phyloP scores from a whole-genome alignment of 2,888 invertebrate genomes.

The Eumerus sabulonum region DNA sequence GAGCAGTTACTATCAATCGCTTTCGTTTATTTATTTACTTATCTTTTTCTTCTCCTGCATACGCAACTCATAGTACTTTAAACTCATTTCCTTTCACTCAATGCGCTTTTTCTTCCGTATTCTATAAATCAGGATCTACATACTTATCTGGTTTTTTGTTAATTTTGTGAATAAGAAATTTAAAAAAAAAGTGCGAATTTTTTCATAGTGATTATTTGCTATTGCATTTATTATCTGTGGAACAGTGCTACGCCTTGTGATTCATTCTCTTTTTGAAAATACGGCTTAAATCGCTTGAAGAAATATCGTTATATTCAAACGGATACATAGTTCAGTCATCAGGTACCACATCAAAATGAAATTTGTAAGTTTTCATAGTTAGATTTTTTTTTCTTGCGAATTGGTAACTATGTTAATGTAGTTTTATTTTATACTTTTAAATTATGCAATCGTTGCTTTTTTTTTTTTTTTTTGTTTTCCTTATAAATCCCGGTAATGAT shows the following conservation, averaged over 20 bases:
- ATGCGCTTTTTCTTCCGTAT: not conserved
- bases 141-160: not conserved
- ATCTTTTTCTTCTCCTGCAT: constrained; percentile 5
- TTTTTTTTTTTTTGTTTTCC: too few relatives aligned
- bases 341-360: constrained; percentile 19
- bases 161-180: constrained; percentile 1
- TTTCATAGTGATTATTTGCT: constrained; percentile 29
- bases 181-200: constrained; percentile 11
- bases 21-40: constrained; percentile 1
- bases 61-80: constrained; percentile 3
- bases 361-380: constrained; percentile 12
- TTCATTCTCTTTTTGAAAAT: constrained; percentile 3
- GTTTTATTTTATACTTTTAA: too few relatives aligned
- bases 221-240: constrained; percentile 18
- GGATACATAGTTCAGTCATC: constrained; percentile 21
- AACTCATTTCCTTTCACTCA: not conserved
- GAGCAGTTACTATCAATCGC: constrained; percentile 26
- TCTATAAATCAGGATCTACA: not conserved
- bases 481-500: too few relatives aligned
- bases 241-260: constrained; percentile 25
- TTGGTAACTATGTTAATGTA: too few relatives aligned
- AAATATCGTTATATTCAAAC: not conserved
- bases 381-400: too few relatives aligned
- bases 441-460: too few relatives aligned
- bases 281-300: constrained; percentile 6